phyloP scores from a whole-genome alignment of 2,113 vertebrate species.

The Spea bombifrons region DNA sequence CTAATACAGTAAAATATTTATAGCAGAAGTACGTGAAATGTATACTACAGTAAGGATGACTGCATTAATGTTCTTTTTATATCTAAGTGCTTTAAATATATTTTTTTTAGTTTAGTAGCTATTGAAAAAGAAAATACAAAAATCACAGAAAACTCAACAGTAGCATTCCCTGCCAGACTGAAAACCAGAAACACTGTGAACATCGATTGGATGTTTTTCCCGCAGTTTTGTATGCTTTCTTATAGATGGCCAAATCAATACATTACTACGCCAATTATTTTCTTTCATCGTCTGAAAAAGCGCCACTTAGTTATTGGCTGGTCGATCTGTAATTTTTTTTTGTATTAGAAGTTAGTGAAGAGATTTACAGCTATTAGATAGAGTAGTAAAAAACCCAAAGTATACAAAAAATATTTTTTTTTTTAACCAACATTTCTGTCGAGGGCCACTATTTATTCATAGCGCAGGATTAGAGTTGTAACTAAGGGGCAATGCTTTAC shows the following conservation, averaged over 20 bases:
- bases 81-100: no score
- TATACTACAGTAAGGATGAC: no score
- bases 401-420: background rate
- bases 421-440: background rate
- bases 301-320: slow-evolving; percentile 21
- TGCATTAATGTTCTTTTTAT: no score
- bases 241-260: slow-evolving; percentile 26
- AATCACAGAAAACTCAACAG: background rate
- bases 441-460: no score
- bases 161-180: background rate
- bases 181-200: background rate
- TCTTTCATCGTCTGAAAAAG: slow-evolving; percentile 1
- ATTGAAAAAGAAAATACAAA: background rate
- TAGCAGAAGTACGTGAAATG: no score
- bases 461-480: no score
- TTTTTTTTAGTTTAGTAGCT: no score
- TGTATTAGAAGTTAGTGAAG: background rate
- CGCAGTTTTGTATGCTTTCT: background rate
- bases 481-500: no score
- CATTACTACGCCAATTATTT: slow-evolving; percentile 21
- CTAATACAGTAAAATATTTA: no score
- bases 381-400: background rate
- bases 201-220: slow-evolving; percentile 17
- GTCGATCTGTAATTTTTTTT: slow-evolving; percentile 6
- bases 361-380: background rate